A percentile compares a stretch with the other conserved stretches of the same genome.
These are phyloP conservation scores for Agonopterix arenella DNA, from an alignment of 2,888 invertebrate genomes.

Conservation along the genomic window DNA sequence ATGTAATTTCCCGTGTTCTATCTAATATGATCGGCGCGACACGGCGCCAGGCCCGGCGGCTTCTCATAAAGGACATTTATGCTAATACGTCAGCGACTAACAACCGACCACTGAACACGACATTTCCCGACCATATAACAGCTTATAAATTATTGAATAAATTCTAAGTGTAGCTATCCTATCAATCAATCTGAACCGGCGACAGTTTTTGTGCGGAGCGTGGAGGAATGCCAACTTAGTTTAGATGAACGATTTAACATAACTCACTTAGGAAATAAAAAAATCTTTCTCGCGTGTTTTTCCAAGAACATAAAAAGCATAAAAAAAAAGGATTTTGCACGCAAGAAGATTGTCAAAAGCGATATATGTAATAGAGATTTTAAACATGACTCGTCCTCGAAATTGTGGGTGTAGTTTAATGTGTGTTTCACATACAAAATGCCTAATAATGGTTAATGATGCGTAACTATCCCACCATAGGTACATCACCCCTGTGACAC, in stretches of 20 bases:
- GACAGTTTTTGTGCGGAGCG: constrained; percentile 28
- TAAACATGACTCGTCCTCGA: constrained; percentile 28
- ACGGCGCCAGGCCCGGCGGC: constrained; percentile 64
- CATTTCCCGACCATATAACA: constrained; percentile 47
- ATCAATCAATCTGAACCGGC: constrained; percentile 46
- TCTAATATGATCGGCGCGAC: constrained; percentile 63
- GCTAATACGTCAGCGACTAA: constrained; percentile 54
- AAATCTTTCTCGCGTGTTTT: neutral
- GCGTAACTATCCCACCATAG: constrained; percentile 13
- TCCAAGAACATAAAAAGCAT: neutral
- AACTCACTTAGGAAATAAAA: neutral
- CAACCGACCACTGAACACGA: constrained; percentile 38
- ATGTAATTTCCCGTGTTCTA: constrained; percentile 65
- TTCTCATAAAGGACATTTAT: constrained; percentile 61
- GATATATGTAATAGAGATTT: constrained; percentile 18
- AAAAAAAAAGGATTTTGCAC: constrained; percentile 5
- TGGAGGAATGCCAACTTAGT: constrained; percentile 9
- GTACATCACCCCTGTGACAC: neutral
- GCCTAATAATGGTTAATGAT: constrained; percentile 41
- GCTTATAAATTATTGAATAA: constrained; percentile 64
- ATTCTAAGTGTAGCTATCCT: constrained; percentile 51
- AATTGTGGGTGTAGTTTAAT: constrained; percentile 37
- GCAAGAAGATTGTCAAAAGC: constrained; percentile 23
- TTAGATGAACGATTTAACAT: neutral
- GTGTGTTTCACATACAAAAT: constrained; percentile 58